Percentiles rank a stretch among this genome's conserved stretches.
Evolutionary conservation across 2,797 vertebrate genomes (phyloP).

Genomic region (Leontopithecus rosalia): DNA sequence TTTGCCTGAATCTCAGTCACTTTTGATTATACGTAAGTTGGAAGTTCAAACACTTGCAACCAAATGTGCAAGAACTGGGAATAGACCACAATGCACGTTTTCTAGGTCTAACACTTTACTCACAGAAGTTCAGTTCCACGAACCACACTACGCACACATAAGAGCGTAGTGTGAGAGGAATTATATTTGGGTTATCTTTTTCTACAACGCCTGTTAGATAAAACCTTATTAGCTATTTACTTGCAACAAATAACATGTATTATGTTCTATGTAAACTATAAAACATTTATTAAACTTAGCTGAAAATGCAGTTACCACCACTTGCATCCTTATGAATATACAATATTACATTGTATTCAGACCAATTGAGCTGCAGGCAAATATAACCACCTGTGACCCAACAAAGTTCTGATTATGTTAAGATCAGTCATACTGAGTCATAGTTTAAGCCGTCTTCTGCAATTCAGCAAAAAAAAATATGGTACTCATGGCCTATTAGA

Average conservation of each 20-base stretch:
- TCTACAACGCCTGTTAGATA: conserved; percentile 2
- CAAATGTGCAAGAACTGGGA: background rate
- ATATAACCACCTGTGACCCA: background rate
- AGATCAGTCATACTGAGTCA: background rate
- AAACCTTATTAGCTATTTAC: conserved; percentile 12
- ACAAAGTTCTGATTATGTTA: background rate
- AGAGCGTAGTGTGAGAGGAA: background rate
- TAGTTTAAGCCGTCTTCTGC: background rate
- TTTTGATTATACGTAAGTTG: background rate
- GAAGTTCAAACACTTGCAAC: background rate
- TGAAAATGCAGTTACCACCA: background rate
- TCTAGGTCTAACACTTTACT: background rate
- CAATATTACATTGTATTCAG: background rate
- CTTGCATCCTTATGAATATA: background rate
- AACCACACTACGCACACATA: background rate
- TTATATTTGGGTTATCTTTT: background rate
- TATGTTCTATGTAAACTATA: background rate
- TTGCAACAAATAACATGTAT: conserved; percentile 4
- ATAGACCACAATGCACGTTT: background rate
- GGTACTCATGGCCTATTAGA: background rate
- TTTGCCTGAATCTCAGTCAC: background rate
- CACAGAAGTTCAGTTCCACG: background rate
- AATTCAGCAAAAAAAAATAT: background rate
- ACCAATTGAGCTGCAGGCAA: background rate
- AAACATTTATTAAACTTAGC: background rate